Base-by-base conservation (phyloP, 1,140 invertebrate species). In the Drosophila teissieri region DNA sequence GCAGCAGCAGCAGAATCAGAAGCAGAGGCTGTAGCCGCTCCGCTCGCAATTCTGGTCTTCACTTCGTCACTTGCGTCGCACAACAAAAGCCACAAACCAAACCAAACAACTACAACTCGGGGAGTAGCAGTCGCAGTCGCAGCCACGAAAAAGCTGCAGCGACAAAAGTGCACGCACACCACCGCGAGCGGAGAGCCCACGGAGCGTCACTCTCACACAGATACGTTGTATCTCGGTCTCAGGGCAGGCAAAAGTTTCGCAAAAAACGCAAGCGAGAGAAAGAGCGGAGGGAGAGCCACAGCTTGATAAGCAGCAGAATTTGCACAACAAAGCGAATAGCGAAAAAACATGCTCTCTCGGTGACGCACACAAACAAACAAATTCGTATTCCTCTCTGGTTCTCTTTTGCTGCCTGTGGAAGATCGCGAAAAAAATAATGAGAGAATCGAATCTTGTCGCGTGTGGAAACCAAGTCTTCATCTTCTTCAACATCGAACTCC, bases 41-140 rank as follows among this genome's bases (percentile, higher is more conserved):
- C 64, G 77, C 69, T 52, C 42, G 72, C 73, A 74, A 65, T 75
- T 65, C 61, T 80, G 76, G 81, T 85, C 82, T 85, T 84, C 65
- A 88, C 86, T 79, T 89, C 85, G 78, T 90, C 86, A 89, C 84
- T 90, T 79, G 76, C 86, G 80, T 91, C 84, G 89, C 81, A 86
- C 89, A 91, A 91, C 89, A 91, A 91, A 63, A 91, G 86, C 89
- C 83, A 76, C 64, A 68, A 44, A 65, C 61, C 64, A 68, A 44
- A 65, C 60, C 61, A 22, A 68, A 72, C 83, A 82, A 82, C 78
- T 84, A 63, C 55, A 64, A 62, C 61, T 79, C 73, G 67, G 86
- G 81, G 80, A 90, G 82, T 91, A 86, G 79, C 81, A 86, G 40
- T 34, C 79, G 80, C 81, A 86, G 42, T 36, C 79, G 80, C 78